A percentile compares a stretch with the other conserved stretches of the same genome.
These are phyloP conservation scores for Austrolebias charrua DNA, from an alignment of 2,797 vertebrate species.

Conservation along the genomic window DNA sequence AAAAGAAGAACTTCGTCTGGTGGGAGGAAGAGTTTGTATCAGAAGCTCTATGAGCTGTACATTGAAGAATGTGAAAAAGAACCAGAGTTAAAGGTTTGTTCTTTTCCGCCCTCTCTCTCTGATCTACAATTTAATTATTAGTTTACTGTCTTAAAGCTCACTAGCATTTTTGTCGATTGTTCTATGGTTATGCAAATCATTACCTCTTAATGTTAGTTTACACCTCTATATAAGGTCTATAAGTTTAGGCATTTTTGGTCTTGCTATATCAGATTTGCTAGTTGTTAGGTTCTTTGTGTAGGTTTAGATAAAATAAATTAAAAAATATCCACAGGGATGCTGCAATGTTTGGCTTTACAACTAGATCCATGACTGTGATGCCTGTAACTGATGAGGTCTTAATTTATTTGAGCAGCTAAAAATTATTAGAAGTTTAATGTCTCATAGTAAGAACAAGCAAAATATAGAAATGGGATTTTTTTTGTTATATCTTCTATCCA, in stretches of 20 bases:
- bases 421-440: neutral
- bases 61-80: slow-evolving; percentile 99
- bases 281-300: neutral
- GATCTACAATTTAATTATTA: slow-evolving; percentile 1
- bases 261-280: no score
- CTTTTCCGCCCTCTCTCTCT: neutral
- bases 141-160: no score
- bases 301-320: neutral
- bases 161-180: no score
- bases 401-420: neutral
- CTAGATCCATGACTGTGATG: neutral
- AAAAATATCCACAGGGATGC: neutral
- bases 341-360: neutral
- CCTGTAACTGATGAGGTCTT: neutral
- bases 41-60: slow-evolving; percentile 98
- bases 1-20: slow-evolving; percentile 89
- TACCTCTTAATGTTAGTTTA: no score
- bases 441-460: neutral
- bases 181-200: no score
- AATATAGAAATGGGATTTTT: no score
- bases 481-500: no score
- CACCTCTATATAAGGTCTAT: no score
- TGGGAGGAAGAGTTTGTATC: slow-evolving; percentile 93
- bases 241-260: no score
- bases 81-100: slow-evolving; percentile 94